Base-by-base conservation (phyloP, 2,888 invertebrate genomes). In the Drosophila fulvimacula region DNA sequence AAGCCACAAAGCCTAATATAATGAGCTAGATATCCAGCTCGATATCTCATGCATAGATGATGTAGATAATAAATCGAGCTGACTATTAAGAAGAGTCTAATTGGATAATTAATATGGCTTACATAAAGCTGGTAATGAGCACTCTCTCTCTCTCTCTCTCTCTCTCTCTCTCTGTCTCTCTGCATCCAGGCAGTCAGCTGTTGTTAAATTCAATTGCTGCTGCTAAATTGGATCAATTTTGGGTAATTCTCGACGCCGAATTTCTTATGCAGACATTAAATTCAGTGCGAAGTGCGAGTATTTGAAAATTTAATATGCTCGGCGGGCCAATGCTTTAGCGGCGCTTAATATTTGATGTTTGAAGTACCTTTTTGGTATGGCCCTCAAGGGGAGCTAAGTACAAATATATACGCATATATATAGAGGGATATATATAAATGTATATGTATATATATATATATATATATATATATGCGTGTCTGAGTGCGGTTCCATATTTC, bases 331-430 rank as follows among this genome's bases (percentile, higher is more conserved):
- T 73, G 76, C 68, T 24, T 72, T 76, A 73, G 66, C 52, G 63
- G 41, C 77, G 71, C 74, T 88, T 74, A 67, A 85, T 77, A 83
- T 80, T 86, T 85, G 80, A 88, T 85, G 74, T 57, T 15, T 51
- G 34, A 58, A 60, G 56, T 68, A 36, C 59, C 58, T 62, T 63
- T 69, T 30, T 17, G 46, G 76, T 39, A 66, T 56, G 69, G 64
- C 64, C 63, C 73, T 62, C 73, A 3, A 48, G 64, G 73, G 73
- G 13, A 52, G 38, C 30, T 48, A 24, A 32, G 38, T 63, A 32
- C 24, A 34, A 3, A 36, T 15, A 11, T 27, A 46, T 17, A 24
- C 27, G 0, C 7, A 42, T 24, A 44, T 24, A 44, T 21, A 13
- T 15, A 15, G 13, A 21, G 2, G 5, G 24, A 5, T 5, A 24